Evolutionary conservation across 2,888 invertebrate species (phyloP), one percentile per base, ranked within the genome.

Genomic region (Nymphalis c-album): DNA sequence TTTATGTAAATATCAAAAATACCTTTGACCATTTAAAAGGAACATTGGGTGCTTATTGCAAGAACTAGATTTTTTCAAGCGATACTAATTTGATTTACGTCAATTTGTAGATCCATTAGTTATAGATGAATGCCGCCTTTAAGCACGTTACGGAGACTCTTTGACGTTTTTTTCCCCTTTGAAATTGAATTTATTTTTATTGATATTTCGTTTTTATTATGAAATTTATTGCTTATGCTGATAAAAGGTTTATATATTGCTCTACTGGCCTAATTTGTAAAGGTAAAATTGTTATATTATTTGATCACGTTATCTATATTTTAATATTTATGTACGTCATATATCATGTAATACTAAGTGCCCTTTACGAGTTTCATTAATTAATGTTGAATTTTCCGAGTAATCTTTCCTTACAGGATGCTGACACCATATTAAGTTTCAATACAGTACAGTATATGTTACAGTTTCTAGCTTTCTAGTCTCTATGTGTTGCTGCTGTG

Each of bases 71-170:
- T 35, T 50, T 20, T 35, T 66, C 48, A 35, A 62, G 45, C 57
- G 61, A 57, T 35, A 31, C 35, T 62, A 66, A 66, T 66, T 61
- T 46, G 48, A 66, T 66, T 66, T 66, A 55, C 55, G 40, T 61
- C 57, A 55, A 66, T 66, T 66, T 62, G 66, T 26, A 60, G 46
- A 53, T 17, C 55, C 55, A 55, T 66, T 66, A 66, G 57, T 62
- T 57, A 62, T 66, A 61, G 66, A 57, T 48, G 66, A 40, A 40
- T 50, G 57, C 57, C 31, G 55, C 55, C 55, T 55, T 55, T 55
- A 55, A 55, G 55, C 26, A n/a, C 55, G 16, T 31, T 31, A 55
- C 31, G 55, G 55, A 20, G 55, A 31, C n/a, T 31, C 55, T 55
- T 55, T 55, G 55, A 35, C 26, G 31, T 31, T 35, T 31, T 64